A percentile compares a stretch with the other conserved stretches of the same genome.
Conservation (phyloP, 92 coral and sea anemone genomes). For the Phenganax marumi region DNA sequence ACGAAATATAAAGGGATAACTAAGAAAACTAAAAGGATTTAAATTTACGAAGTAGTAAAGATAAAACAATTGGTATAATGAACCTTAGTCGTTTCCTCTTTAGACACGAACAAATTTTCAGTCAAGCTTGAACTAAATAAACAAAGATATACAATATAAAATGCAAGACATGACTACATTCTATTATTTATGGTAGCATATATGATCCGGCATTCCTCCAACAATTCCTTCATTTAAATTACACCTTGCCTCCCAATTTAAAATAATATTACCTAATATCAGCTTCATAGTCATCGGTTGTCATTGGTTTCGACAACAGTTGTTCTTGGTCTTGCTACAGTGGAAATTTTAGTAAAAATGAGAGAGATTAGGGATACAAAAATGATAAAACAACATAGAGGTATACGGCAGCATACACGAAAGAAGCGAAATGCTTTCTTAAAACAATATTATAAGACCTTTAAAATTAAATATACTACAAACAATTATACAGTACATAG, state of each 20-base stretch:
- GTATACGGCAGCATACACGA: background rate
- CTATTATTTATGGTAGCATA: background rate
- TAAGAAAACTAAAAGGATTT: too few species aligned
- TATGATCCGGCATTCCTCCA: background rate
- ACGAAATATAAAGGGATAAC: too few species aligned
- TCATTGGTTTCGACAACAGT: slow-evolving; percentile 61
- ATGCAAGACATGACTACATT: background rate
- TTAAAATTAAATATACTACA: too few species aligned
- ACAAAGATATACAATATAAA: background rate
- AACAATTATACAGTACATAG: too few species aligned
- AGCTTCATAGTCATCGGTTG: slow-evolving; percentile 27
- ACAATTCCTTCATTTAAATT: background rate
- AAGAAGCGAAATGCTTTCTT: too few species aligned
- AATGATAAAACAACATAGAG: background rate
- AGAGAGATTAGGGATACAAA: background rate
- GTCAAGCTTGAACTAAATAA: slow-evolving; percentile 28
- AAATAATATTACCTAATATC: slow-evolving; percentile 18
- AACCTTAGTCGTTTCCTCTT: slow-evolving; percentile 26
- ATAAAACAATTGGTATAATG: background rate
- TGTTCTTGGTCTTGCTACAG: slow-evolving; percentile 85
- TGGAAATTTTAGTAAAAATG: background rate
- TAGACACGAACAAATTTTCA: slow-evolving; percentile 2
- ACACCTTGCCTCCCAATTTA: background rate
- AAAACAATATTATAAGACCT: too few species aligned
- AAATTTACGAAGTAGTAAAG: too few species aligned